Percentiles rank a stretch among this genome's conserved stretches.
phyloP scores from a whole-genome alignment of 2,888 invertebrate genomes.

The Zaprionus lineosus region DNA sequence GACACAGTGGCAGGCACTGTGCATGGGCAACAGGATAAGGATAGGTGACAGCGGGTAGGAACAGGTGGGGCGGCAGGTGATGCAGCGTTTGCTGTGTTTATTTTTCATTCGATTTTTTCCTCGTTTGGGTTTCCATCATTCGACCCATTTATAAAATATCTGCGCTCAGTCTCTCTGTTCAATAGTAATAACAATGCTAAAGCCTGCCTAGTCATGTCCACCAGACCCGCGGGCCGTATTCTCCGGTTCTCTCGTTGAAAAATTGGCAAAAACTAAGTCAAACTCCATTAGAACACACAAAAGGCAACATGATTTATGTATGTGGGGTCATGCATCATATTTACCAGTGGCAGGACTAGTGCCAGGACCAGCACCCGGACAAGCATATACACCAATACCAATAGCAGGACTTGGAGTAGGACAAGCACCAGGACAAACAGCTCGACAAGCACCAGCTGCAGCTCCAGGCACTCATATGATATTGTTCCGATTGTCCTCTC shows the following conservation, averaged over 20 bases:
- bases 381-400: no score
- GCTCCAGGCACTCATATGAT: constrained; percentile 1
- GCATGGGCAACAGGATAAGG: no score
- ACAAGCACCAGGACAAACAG: no score
- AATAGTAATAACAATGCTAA: constrained; percentile 50
- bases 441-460: no score
- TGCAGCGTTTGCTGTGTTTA: constrained; percentile 5
- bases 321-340: constrained; percentile 57
- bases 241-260: constrained; percentile 43
- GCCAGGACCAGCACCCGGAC: no score
- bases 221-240: constrained; percentile 55
- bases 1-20: constrained; percentile 16
- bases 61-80: not conserved
- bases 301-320: constrained; percentile 64
- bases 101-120: constrained; percentile 16
- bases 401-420: no score
- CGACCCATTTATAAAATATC: constrained; percentile 13
- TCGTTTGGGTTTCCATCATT: constrained; percentile 23
- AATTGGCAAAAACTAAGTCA: constrained; percentile 59
- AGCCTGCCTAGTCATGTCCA: constrained; percentile 44
- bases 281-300: constrained; percentile 57
- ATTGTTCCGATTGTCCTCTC: constrained; percentile 17
- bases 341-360: constrained; percentile 10
- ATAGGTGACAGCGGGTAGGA: no score
- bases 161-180: constrained; percentile 30